Evolutionary conservation across 2,797 vertebrate genomes (phyloP).

Genomic region (Melopsittacus undulatus): DNA sequence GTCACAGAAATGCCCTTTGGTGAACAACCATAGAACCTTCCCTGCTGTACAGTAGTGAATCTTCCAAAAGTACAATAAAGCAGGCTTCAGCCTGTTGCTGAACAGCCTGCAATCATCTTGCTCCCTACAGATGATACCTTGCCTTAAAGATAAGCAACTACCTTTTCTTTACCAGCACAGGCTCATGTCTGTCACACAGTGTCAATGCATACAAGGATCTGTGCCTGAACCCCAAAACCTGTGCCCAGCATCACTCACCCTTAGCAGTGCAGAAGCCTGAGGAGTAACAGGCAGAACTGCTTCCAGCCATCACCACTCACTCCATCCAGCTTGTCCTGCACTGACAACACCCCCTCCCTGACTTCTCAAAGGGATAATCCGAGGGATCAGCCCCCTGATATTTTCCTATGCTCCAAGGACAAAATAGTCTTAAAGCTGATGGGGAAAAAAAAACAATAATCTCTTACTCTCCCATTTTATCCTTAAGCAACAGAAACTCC

Average conservation of each 20-base stretch:
- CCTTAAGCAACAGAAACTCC: neutral
- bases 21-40: neutral
- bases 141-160: neutral
- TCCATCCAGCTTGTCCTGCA: neutral
- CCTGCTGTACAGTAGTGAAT: neutral
- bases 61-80: neutral
- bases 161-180: neutral
- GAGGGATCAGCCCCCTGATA: neutral
- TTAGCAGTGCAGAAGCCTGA: fast-evolving
- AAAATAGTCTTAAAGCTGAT: neutral
- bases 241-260: fast-evolving
- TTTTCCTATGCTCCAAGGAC: neutral
- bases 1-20: neutral
- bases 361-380: neutral
- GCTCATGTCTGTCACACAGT: fast-evolving
- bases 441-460: fast-evolving
- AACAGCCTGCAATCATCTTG: neutral
- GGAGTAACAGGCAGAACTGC: fast-evolving
- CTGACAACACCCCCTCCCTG: fast-evolving
- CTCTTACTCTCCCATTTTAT: neutral
- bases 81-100: neutral
- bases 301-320: fast-evolving
- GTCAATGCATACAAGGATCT: neutral
- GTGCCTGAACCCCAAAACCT: neutral
- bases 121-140: neutral